phyloP scores from a whole-genome alignment of 2,797 vertebrate species.

The Acanthurus leucopareius region DNA sequence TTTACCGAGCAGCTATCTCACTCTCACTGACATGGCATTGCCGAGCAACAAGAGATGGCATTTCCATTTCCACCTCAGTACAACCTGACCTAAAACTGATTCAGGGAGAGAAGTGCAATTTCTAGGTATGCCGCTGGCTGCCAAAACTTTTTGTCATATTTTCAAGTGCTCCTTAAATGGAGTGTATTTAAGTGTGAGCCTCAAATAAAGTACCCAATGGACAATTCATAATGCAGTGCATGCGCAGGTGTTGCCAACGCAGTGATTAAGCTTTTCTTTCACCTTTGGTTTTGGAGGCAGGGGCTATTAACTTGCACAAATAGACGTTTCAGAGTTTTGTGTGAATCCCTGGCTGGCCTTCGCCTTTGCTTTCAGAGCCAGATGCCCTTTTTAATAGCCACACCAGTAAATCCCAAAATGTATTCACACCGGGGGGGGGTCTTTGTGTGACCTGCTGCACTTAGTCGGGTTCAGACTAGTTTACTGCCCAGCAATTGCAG shows the following conservation, averaged over 20 bases:
- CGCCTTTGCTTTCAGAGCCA: constrained; percentile 64
- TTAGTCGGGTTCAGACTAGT: constrained; percentile 48
- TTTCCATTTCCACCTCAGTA: constrained; percentile 53
- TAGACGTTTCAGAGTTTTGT: constrained; percentile 54
- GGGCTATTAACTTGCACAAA: constrained; percentile 64
- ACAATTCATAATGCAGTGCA: constrained; percentile 39
- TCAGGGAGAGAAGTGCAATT: constrained; percentile 43
- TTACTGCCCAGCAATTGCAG: constrained; percentile 51
- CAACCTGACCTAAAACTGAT: constrained; percentile 45
- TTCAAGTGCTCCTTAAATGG: constrained; percentile 59
- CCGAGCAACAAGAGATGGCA: constrained; percentile 52
- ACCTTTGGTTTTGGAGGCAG: constrained; percentile 60
- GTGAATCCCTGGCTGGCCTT: constrained; percentile 58
- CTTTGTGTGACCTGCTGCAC: constrained; percentile 43
- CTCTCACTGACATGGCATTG: constrained; percentile 21
- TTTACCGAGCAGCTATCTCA: constrained; percentile 45
- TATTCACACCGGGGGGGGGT: constrained; percentile 45
- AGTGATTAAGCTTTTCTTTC: constrained; percentile 57
- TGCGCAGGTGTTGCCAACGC: constrained; percentile 45
- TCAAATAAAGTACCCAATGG: constrained; percentile 38
- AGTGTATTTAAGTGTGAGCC: constrained; percentile 46
- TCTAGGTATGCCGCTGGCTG: constrained; percentile 36
- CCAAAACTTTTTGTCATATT: constrained; percentile 40
- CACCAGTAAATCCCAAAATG: constrained; percentile 66
- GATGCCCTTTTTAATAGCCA: constrained; percentile 67